Evolutionary conservation across 2,888 invertebrate genomes (phyloP).

Genomic region (Standfussiana lucernea): DNA sequence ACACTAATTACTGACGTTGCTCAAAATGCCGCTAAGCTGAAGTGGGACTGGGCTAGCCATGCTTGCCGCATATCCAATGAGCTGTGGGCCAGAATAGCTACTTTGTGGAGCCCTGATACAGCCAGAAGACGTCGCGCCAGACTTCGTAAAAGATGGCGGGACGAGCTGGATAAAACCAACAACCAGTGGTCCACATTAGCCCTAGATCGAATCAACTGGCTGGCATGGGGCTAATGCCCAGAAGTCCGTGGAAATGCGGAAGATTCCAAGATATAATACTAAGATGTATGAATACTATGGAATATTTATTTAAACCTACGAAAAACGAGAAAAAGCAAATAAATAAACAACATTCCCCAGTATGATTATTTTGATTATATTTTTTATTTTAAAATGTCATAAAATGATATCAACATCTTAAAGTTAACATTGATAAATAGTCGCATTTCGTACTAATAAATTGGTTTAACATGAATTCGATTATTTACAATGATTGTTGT

Average conservation of each 20-base stretch:
- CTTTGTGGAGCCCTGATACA: not conserved
- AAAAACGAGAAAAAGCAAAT: not conserved
- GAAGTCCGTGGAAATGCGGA: too few relatives aligned
- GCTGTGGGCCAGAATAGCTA: not conserved
- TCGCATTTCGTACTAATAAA: conserved; percentile 76
- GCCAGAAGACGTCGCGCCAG: not conserved
- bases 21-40: not conserved
- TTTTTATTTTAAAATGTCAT: conserved; percentile 90
- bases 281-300: too few relatives aligned
- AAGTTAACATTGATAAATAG: conserved; percentile 89
- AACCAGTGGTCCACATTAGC: not conserved
- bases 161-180: not conserved
- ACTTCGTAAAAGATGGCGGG: not conserved
- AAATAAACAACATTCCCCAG: conserved; percentile 62
- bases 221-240: too few relatives aligned
- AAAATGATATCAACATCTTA: conserved; percentile 91
- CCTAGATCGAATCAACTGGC: not conserved
- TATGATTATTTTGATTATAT: conserved; percentile 79
- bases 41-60: not conserved
- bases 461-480: conserved; percentile 80
- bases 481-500: conserved; percentile 84
- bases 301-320: not conserved
- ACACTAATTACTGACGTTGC: not conserved
- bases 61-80: not conserved
- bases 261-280: too few relatives aligned